These are phyloP conservation scores for Eristalis arbustorum DNA, from an alignment of 2,888 invertebrate genomes.

Conservation along the genomic window DNA sequence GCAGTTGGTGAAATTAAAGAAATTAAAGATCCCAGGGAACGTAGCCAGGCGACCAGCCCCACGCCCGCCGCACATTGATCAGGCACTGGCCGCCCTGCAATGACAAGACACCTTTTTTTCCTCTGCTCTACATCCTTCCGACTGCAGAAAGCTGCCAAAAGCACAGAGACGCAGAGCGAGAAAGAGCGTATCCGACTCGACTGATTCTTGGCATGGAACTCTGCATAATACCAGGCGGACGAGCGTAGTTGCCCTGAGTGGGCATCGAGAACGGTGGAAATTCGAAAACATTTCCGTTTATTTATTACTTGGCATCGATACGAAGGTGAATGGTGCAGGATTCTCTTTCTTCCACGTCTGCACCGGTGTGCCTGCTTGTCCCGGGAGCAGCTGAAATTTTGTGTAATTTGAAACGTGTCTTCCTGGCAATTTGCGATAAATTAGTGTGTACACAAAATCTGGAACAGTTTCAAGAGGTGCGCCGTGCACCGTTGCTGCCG, in stretches of 20 bases:
- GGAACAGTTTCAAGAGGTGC: slow-evolving; percentile 18
- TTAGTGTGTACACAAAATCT: slow-evolving; percentile 52
- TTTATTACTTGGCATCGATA: slow-evolving; percentile 65
- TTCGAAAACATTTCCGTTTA: slow-evolving; percentile 58
- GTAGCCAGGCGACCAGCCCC: neutral
- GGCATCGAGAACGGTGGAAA: slow-evolving; percentile 6
- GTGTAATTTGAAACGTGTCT: slow-evolving; percentile 67
- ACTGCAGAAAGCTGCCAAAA: slow-evolving; percentile 51
- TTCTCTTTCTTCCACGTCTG: slow-evolving; percentile 5
- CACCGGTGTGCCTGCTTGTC: neutral
- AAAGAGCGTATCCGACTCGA: neutral
- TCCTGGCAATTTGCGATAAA: slow-evolving; percentile 68
- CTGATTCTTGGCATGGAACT: neutral
- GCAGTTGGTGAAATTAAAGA: slow-evolving; percentile 35
- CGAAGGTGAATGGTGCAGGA: slow-evolving; percentile 40
- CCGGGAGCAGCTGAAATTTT: slow-evolving; percentile 38
- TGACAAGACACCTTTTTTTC: too few relatives aligned
- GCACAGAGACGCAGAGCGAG: neutral
- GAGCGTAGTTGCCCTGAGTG: neutral
- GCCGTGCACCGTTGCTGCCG: neutral
- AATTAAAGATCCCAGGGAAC: slow-evolving; percentile 29
- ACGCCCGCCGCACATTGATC: too few relatives aligned
- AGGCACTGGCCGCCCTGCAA: too few relatives aligned
- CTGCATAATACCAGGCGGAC: neutral
- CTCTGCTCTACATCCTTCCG: neutral